Base-by-base conservation (phyloP, 1,140 invertebrate species). In the Olivierus martensii region DNA sequence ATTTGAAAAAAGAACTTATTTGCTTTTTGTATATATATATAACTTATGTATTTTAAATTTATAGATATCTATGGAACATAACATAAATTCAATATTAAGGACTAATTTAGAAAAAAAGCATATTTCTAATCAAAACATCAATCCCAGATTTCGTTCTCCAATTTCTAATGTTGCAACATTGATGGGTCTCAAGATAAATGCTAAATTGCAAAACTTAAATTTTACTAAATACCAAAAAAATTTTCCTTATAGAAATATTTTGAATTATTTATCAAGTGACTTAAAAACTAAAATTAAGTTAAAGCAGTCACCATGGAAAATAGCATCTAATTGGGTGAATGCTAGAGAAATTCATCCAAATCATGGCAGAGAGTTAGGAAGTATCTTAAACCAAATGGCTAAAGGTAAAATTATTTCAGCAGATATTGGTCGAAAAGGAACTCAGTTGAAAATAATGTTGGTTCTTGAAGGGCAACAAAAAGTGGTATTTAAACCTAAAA, bases 401-500 rank as follows among this genome's bases (percentile, higher is more conserved):
- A 76, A 71, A 46, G 72, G 79, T 28, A 78, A 76, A 63, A 85
- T 95, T 59, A 70, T 77, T 3, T 69, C 77, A 49, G 85, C 83
- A 12, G 83, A 84, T 66, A 81, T 80, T 78, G 66, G 76, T 66
- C 46, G 75, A 52, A 67, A 80, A 66, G 91, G 91, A 46, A 93
- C 90, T 36, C 91, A 96, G 69, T 71, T 96, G 19, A 96, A 96
- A 69, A 66, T 95, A 14, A 69, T 85, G 59, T 63, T 94, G 15
- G 76, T 78, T 15, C 70, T 95, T 42, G 75, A 84, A 69, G 80
- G 82, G 18, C 79, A 81, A 28, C 79, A 89, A 61, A 81, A 79
- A 67, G 79, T 81, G 17, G 75, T 88, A 41, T 94, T 94, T 62
- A 96, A 95, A 71, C 91, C 91, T 21, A 83, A 83, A 66, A 87